A percentile compares a stretch with the other conserved stretches of the same genome.
These are phyloP conservation scores for Petrocephalus sullivani DNA, from an alignment of 2,797 vertebrate species.

Conservation along the genomic window DNA sequence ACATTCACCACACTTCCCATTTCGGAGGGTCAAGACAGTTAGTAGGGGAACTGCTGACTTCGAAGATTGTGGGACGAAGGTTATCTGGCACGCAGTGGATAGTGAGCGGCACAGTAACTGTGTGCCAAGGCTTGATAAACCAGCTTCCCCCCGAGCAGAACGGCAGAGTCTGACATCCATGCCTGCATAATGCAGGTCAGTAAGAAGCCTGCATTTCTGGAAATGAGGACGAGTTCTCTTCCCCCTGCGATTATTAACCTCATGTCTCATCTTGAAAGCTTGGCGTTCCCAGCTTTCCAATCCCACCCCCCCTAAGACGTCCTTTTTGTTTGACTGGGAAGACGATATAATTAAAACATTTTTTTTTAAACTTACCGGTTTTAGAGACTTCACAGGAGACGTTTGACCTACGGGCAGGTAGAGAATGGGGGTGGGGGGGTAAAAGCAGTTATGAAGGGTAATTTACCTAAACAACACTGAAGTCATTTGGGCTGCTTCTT, in stretches of 20 bases:
- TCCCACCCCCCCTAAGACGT: slow-evolving; percentile 12
- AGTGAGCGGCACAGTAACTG: slow-evolving; percentile 21
- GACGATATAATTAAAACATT: slow-evolving; percentile 37
- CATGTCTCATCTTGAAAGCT: slow-evolving; percentile 20
- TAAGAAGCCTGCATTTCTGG: slow-evolving; percentile 17
- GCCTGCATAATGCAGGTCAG: slow-evolving; percentile 45
- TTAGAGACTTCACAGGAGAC: slow-evolving; percentile 85
- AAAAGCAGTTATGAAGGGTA: background rate
- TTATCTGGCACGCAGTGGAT: slow-evolving; percentile 37
- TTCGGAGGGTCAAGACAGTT: slow-evolving; percentile 33
- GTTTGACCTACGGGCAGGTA: slow-evolving; percentile 75
- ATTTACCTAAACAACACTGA: background rate
- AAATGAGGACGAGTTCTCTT: slow-evolving; percentile 31
- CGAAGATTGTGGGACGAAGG: slow-evolving; percentile 40
- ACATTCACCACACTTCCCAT: slow-evolving; percentile 23
- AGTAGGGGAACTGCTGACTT: slow-evolving; percentile 17
- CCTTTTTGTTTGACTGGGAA: slow-evolving; percentile 4
- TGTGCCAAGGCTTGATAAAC: slow-evolving; percentile 53
- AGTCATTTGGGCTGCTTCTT: background rate
- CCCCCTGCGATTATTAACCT: slow-evolving; percentile 42
- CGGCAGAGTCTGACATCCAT: slow-evolving; percentile 39
- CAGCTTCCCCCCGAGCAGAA: slow-evolving; percentile 52
- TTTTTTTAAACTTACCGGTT: slow-evolving; percentile 66
- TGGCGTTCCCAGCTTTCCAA: slow-evolving; percentile 19
- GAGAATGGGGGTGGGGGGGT: slow-evolving; percentile 21